Evolutionary conservation across 2,113 vertebrate genomes (phyloP), one percentile per base, ranked within the genome.

Genomic region (Aepyceros melampus): DNA sequence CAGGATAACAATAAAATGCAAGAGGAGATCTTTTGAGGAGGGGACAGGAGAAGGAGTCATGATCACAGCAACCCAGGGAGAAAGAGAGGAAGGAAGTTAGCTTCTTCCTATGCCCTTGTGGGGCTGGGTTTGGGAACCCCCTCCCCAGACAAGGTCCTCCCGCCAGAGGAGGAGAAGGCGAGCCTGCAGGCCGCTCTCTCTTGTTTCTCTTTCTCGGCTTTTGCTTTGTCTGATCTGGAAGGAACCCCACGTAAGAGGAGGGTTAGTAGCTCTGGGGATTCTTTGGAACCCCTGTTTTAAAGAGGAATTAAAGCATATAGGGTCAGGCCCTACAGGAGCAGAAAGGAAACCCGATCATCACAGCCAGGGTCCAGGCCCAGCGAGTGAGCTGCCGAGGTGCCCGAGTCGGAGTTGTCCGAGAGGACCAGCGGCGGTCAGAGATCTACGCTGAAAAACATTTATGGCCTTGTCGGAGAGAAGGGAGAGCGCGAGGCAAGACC

Each of bases 1-100:
- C 85, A 95, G 83, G 40, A 45, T 91, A 96, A 95, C 88, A 96
- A 96, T 97, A 94, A 97, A 98, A 98, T 89, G 87, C 94, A 92
- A 95, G 60, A 84, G 85, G 95, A 93, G 91, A 40, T 92, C 83
- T 83, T 96, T 91, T 55, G 67, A 95, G 71, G 81, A 74, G 89
- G 62, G 33, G 43, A 84, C 47, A 82, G 76, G 49, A 56, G 36
- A 86, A 62, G 81, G 56, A 96, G 71, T 83, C 33, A 21, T 7
- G 29, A 91, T 86, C n/a, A 55, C 78, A 79, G 86, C 60, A 47
- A 91, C 79, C 45, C 45, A 87, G 47, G 47, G 36, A 92, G 40
- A 85, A 29, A 47, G 82, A 82, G 89, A 89, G 40, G 60, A 74
- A 92, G 93, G 79, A 97, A 98, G 92, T 93, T 91, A 86, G 49